Percentiles rank a stretch among this genome's conserved stretches.
Conservation (phyloP, 2,888 invertebrate genomes). For the Subacronicta megacephala region DNA sequence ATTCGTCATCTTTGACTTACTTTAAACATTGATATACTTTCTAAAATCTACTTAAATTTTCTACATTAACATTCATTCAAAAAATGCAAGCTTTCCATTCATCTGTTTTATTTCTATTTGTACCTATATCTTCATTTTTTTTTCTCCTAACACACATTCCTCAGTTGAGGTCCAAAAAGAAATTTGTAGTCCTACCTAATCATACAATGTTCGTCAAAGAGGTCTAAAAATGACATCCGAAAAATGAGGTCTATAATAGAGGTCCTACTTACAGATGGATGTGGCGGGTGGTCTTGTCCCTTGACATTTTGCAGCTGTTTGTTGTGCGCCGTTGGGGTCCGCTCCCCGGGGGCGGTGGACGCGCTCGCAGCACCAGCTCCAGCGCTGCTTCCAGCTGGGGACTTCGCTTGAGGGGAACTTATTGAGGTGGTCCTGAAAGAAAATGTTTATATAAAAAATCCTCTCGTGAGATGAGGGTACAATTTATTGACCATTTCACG, state of each 20-base stretch:
- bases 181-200: neutral
- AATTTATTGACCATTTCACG: conserved; percentile 60
- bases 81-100: neutral
- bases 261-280: conserved; percentile 92
- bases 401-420: conserved; percentile 92
- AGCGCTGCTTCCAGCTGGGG: conserved; percentile 92
- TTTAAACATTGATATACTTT: too few relatives aligned
- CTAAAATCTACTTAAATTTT: neutral
- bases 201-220: too few relatives aligned
- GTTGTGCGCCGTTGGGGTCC: conserved; percentile 91
- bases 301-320: conserved; percentile 94
- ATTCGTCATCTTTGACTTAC: too few relatives aligned
- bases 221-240: too few relatives aligned
- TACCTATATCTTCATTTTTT: too few relatives aligned
- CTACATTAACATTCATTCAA: neutral
- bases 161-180: neutral
- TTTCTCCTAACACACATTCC: neutral
- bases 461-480: conserved; percentile 19
- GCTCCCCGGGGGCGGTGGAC: conserved; percentile 86
- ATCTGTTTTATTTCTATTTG: neutral
- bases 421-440: conserved; percentile 92
- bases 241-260: neutral
- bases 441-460: conserved; percentile 7
- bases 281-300: conserved; percentile 90
- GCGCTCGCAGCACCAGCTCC: conserved; percentile 86